Conservation (phyloP, 2,113 vertebrate species). For the Spheniscus mendiculus region DNA sequence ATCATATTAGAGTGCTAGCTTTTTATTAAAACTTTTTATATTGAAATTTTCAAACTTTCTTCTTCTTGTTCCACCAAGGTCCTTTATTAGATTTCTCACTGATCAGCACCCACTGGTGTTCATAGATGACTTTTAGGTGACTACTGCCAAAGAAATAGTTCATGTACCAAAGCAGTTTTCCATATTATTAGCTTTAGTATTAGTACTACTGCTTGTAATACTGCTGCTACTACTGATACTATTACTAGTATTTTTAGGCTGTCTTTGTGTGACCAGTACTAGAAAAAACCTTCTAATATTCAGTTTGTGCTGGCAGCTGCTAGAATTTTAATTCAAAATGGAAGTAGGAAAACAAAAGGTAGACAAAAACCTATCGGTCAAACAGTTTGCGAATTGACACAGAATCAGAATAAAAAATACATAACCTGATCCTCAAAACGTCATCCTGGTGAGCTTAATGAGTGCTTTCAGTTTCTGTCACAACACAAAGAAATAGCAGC, state of each 20-base stretch:
- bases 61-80: not conserved
- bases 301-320: not conserved
- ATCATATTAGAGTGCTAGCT: fast-evolving
- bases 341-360: not conserved
- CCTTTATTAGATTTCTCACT: not conserved
- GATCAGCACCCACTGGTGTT: not conserved
- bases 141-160: not conserved
- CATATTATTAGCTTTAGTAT: not conserved
- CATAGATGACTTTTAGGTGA: not conserved
- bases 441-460: not conserved
- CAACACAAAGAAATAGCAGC: not conserved
- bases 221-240: not conserved
- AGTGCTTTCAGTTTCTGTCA: not conserved
- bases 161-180: not conserved
- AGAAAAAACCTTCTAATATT: not conserved
- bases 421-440: not conserved
- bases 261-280: not conserved
- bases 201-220: not conserved
- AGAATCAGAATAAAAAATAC: not conserved
- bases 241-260: not conserved
- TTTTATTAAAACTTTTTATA: not conserved
- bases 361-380: not conserved
- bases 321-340: not conserved
- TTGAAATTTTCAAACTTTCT: not conserved
- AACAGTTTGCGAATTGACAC: not conserved